phyloP scores from a whole-genome alignment of 2,888 invertebrate genomes.

The Hartigia nigra region DNA sequence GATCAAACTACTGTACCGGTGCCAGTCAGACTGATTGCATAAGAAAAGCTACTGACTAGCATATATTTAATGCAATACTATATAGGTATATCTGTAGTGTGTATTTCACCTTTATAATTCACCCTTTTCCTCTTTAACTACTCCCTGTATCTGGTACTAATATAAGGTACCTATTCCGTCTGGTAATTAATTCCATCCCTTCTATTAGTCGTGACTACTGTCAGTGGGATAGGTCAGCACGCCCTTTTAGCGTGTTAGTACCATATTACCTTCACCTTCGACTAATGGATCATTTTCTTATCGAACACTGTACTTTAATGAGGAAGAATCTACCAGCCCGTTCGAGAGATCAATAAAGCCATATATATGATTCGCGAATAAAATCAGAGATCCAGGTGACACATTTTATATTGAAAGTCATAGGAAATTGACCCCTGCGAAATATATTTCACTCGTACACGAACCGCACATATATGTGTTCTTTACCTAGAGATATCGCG shows the following conservation, averaged over 20 bases:
- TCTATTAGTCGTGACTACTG: neutral
- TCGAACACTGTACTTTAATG: slow-evolving; percentile 9
- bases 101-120: neutral
- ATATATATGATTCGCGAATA: neutral
- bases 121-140: neutral
- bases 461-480: neutral
- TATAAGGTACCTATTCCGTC: neutral
- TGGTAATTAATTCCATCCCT: neutral
- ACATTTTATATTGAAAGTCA: neutral
- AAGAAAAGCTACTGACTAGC: neutral
- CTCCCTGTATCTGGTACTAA: neutral
- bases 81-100: neutral
- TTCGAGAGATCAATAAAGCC: neutral
- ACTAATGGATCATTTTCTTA: slow-evolving; percentile 43
- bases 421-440: neutral
- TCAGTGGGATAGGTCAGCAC: slow-evolving; percentile 48
- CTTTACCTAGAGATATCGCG: neutral
- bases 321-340: neutral
- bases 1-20: slow-evolving; percentile 52
- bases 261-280: slow-evolving; percentile 34
- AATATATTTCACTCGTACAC: neutral
- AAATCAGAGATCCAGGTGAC: neutral
- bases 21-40: slow-evolving; percentile 56
- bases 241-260: slow-evolving; percentile 47
- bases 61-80: neutral